Evolutionary conservation across 2,113 vertebrate species (phyloP), one percentile per base, ranked within the genome.

Genomic region (Micronisus gabar): DNA sequence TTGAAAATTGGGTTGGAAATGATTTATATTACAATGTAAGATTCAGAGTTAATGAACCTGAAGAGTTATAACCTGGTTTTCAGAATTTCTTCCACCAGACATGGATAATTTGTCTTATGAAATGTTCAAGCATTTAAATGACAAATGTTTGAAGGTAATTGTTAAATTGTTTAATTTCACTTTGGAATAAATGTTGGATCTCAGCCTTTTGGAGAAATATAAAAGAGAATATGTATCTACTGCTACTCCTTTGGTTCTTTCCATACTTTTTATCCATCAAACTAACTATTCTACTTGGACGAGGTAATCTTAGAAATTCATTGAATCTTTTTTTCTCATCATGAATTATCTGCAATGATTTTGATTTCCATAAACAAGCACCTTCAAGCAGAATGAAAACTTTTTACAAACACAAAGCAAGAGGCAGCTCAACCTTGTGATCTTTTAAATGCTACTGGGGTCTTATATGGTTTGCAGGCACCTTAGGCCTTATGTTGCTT

Each of bases 31-130:
- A 84, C 75, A 53, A 68, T 90, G 73, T 50, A 93, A 75, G 32
- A 63, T 19, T 95, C 68, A 93, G 30, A 93, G 43, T 95, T 97
- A 98, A 97, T 96, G 88, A 94, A 91, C 40, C 71, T 95, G 92
- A 97, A 97, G 62, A 96, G 53, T n/a, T 90, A 92, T 74, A 97
- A 79, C 81, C 11, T 81, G 86, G 13, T 72, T 97, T 94, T 92
- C 65, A 95, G 83, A 95, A 96, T 90, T 97, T 78, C 59, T 95
- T 96, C 65, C 88, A 96, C 59, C n/a, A 86, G 61, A 80, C 25
- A 48, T 26, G 56, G 47, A 86, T 95, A 96, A 97, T 88, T 96
- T 93, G 86, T 96, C 92, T 95, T 90, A 85, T 2, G 5, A 97
- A 94, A 94, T 92, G 43, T 83, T 95, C 58, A 96, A 83, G 73